A percentile compares a stretch with the other conserved stretches of the same genome.
Evolutionary conservation across 2,888 invertebrate genomes (phyloP).

Genomic region (Pollenia labialis): DNA sequence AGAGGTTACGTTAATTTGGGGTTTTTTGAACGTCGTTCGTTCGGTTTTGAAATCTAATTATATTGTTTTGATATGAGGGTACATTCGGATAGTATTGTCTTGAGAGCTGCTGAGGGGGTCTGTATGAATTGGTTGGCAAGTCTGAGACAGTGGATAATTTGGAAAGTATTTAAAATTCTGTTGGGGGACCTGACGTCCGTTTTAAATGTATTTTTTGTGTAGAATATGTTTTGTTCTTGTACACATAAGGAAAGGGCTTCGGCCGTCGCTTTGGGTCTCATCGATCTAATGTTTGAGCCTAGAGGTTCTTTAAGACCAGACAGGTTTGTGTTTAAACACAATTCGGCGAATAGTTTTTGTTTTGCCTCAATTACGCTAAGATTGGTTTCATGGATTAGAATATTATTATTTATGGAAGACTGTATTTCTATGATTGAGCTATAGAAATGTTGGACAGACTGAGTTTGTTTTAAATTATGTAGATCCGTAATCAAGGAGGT

Average conservation of each 20-base stretch:
- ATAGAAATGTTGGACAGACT: constrained; percentile 64
- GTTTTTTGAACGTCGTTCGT: constrained; percentile 19
- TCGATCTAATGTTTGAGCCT: constrained; percentile 31
- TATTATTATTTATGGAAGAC: background rate
- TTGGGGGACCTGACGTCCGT: constrained; percentile 1
- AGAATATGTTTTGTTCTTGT: constrained; percentile 35
- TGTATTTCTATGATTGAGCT: constrained; percentile 44
- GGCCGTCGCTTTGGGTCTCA: constrained; percentile 24
- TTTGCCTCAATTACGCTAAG: too few species aligned
- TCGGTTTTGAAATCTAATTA: constrained; percentile 32
- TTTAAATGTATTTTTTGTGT: constrained; percentile 21
- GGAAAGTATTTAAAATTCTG: constrained; percentile 31
- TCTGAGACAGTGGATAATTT: constrained; percentile 21
- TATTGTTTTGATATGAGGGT: constrained; percentile 42
- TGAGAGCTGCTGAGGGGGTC: constrained; percentile 1
- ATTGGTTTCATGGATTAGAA: too few species aligned
- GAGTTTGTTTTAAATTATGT: constrained; percentile 46
- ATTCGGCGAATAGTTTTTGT: constrained; percentile 12
- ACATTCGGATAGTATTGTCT: constrained; percentile 27
- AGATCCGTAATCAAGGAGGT: background rate
- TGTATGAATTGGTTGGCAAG: constrained; percentile 33
- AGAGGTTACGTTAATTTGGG: constrained; percentile 1
- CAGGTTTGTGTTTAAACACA: background rate
- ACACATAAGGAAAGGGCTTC: constrained; percentile 42
- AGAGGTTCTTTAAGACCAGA: background rate